Evolutionary conservation across 2,113 vertebrate genomes (phyloP).

Genomic region (Cricetomys ansorgei): DNA sequence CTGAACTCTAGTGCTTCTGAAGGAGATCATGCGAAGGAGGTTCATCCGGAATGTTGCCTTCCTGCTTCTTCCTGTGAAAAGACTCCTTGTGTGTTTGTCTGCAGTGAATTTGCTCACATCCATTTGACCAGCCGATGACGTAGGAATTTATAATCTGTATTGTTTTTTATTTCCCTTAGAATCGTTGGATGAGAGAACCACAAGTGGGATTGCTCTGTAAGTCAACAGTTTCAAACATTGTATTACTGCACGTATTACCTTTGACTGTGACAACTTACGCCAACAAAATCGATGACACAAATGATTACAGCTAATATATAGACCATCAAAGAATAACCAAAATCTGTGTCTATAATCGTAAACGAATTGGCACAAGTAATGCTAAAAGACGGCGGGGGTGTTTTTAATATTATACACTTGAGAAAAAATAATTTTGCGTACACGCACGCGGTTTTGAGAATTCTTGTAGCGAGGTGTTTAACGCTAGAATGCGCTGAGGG

Average conservation of each 20-base stretch:
- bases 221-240: slow-evolving; percentile 31
- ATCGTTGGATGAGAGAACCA: not conserved
- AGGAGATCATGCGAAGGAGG: not conserved
- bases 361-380: not conserved
- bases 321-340: not conserved
- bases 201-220: not conserved
- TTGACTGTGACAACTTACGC: not conserved
- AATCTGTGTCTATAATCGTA: not conserved
- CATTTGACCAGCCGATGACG: not conserved
- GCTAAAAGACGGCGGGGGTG: not conserved
- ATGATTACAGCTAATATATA: slow-evolving; percentile 28
- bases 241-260: slow-evolving; percentile 13
- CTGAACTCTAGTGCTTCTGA: not conserved
- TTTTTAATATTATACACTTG: not conserved
- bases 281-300: not conserved
- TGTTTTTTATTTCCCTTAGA: slow-evolving; percentile 56
- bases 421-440: slow-evolving; percentile 7
- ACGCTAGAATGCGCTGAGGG: not conserved
- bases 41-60: not conserved
- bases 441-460: not conserved
- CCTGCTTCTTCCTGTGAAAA: not conserved
- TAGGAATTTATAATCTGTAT: slow-evolving; percentile 27
- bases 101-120: not conserved
- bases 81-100: not conserved
- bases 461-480: not conserved